phyloP scores from a whole-genome alignment of 1,140 invertebrate species.

The Rhopalosiphum maidis region DNA sequence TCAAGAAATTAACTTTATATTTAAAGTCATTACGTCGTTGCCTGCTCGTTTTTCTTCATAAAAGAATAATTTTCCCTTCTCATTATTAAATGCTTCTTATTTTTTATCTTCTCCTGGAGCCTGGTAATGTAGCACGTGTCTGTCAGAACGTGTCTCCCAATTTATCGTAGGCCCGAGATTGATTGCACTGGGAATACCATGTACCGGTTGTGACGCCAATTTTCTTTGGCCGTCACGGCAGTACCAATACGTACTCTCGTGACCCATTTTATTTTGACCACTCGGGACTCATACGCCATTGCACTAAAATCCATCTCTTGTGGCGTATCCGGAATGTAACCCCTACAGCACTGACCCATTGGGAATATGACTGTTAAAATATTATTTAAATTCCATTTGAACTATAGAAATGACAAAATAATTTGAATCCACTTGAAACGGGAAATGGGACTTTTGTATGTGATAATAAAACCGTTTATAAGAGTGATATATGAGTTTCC shows the following conservation, averaged over 20 bases:
- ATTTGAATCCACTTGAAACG: constrained; percentile 4
- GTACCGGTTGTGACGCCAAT: constrained; percentile 43
- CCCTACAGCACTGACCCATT: not conserved
- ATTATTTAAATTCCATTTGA: constrained; percentile 10
- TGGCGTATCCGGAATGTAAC: not conserved
- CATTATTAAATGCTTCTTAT: constrained; percentile 23
- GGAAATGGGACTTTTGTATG: constrained; percentile 1
- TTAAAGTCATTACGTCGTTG: constrained; percentile 17
- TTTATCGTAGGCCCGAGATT: constrained; percentile 43
- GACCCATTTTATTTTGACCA: not conserved
- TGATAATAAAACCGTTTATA: constrained; percentile 17
- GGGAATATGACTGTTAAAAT: not conserved
- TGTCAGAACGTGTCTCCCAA: constrained; percentile 35
- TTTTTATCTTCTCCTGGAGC: not conserved
- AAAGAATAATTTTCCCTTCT: constrained; percentile 5
- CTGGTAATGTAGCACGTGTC: constrained; percentile 35
- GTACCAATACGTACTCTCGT: not conserved
- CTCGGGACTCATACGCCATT: not conserved
- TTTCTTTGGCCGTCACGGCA: not conserved
- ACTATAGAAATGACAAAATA: not conserved
- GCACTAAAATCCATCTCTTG: not conserved
- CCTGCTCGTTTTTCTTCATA: not conserved
- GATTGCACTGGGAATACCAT: constrained; percentile 42
- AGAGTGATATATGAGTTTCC: not conserved
- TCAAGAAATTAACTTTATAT: not conserved